Evolutionary conservation across 2,113 vertebrate genomes (phyloP).

Genomic region (Antigone vipio): DNA sequence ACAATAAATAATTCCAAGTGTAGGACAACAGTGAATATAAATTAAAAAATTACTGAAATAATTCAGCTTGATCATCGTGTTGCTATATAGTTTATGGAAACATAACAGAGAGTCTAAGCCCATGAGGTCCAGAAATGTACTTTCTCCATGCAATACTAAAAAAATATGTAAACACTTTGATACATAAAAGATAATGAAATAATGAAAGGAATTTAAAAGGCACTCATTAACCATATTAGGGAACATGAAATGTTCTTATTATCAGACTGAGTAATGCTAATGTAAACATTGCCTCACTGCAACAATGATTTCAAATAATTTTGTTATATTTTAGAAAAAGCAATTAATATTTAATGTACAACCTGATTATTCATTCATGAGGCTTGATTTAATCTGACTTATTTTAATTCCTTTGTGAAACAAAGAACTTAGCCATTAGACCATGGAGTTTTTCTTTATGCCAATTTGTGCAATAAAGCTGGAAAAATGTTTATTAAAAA

Average conservation of each 20-base stretch:
- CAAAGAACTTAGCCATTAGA: not conserved
- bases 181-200: not conserved
- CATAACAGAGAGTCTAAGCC: not conserved
- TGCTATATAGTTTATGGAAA: not conserved
- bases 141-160: not conserved
- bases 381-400: slow-evolving; percentile 27
- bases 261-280: not conserved
- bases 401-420: slow-evolving; percentile 23
- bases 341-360: slow-evolving; percentile 49
- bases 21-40: not conserved
- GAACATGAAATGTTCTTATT: not conserved
- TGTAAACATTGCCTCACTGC: not conserved
- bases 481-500: not conserved
- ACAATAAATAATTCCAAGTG: not conserved
- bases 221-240: not conserved
- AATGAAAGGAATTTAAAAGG: not conserved
- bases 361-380: slow-evolving; percentile 38
- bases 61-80: not conserved
- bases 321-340: slow-evolving; percentile 28
- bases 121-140: not conserved
- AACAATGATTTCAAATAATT: slow-evolving; percentile 4
- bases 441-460: not conserved
- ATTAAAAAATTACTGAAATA: not conserved
- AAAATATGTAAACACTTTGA: not conserved
- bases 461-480: not conserved